Evolutionary conservation across 2,888 invertebrate species (phyloP), one percentile per base, ranked within the genome.

Genomic region (Caenorhabditis sp.): DNA sequence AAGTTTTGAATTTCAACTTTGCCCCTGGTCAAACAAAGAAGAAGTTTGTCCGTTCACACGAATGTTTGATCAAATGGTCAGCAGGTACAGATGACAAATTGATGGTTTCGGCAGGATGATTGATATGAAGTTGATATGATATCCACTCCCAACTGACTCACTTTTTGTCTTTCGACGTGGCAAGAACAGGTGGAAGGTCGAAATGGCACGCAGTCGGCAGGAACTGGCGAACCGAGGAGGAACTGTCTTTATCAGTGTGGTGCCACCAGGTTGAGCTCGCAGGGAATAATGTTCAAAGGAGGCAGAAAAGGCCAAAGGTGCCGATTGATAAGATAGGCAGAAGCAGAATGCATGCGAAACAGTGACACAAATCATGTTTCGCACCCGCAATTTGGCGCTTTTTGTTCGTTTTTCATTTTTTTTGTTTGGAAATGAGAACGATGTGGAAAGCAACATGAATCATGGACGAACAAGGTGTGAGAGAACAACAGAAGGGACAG

Each of bases 401-500:
- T 24, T 40, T 62, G 62, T 26, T 50, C 47, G 47, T 15, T 11
- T 40, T 40, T 6, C 9, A 32, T 32, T 32, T 15, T 11, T 40
- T 40, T 6, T 6, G 9, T 32, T 32, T 4, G 32, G 32, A 32
- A 32, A 32, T 4, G 9, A 32, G 32, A 9, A n/a, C n/a, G n/a
- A n/a, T n/a, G 32, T 4, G 28, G 58, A 32, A 24, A 24, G 28
- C 22, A 61, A 61, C 35, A 58, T 58, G 58, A 37, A 15, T 37
- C 32, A 40, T 62, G n/a, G 18, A 67, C 40, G 20, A 26, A 56
- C 20, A n/a, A 65, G 65, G 24, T 22, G 51, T 35, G 51, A 65
- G 28, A 65, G 47, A 64, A 18, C 13, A 47, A 28, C n/a, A 13
- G 6, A 3, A 5, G 6, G 24, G 13, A 51, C 51, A 51, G 51